Conservation (phyloP, 1,140 invertebrate species). For the Dufourea novaeangliae region DNA sequence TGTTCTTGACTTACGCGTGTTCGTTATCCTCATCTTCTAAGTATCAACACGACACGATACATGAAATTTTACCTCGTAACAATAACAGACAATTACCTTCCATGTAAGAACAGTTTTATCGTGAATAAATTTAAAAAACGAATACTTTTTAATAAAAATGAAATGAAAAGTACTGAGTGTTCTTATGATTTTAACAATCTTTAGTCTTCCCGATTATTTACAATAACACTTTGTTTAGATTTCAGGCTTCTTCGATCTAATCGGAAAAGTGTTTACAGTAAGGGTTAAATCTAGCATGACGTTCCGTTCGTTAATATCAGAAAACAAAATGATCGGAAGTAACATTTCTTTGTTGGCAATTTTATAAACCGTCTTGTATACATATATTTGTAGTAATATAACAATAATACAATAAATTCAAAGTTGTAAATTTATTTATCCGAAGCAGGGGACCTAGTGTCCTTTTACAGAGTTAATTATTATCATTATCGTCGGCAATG, state of each 20-base stretch:
- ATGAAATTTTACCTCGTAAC: slow-evolving; percentile 6
- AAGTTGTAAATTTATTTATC: slow-evolving; percentile 46
- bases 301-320: neutral
- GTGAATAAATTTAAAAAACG: neutral
- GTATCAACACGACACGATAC: slow-evolving; percentile 1
- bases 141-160: slow-evolving; percentile 1
- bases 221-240: neutral
- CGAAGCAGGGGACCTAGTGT: slow-evolving; percentile 39
- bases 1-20: slow-evolving; percentile 2
- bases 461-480: slow-evolving; percentile 51
- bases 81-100: neutral
- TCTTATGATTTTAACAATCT: neutral
- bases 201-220: neutral
- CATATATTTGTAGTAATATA: slow-evolving; percentile 53
- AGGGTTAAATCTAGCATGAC: neutral
- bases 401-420: slow-evolving; percentile 51
- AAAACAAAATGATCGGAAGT: slow-evolving; percentile 15
- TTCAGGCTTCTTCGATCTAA: neutral
- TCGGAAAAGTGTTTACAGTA: neutral
- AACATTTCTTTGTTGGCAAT: slow-evolving; percentile 38
- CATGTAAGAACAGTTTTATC: slow-evolving; percentile 4
- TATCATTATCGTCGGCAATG: slow-evolving; percentile 36
- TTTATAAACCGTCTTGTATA: slow-evolving; percentile 48
- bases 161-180: neutral
- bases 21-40: slow-evolving; percentile 8